Percentiles rank a stretch among this genome's conserved stretches.
Evolutionary conservation across 2,113 vertebrate species (phyloP).

Genomic region (Nothoprocta pentlandii): DNA sequence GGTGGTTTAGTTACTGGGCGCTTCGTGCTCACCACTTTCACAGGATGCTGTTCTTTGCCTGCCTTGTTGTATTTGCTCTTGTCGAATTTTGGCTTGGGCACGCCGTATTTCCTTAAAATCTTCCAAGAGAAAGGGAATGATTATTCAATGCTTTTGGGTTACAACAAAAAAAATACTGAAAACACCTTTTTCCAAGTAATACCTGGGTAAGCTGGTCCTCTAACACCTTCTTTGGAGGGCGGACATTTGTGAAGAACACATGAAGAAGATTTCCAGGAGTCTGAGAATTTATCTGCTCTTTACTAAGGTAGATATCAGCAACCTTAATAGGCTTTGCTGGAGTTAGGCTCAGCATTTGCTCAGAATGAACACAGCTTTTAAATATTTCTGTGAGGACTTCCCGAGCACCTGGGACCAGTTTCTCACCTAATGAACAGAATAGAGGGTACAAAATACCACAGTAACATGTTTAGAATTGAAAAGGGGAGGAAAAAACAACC

Average conservation of each 20-base stretch:
- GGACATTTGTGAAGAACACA: slow-evolving; percentile 93
- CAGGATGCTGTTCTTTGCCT: slow-evolving; percentile 94
- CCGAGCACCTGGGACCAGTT: slow-evolving; percentile 89
- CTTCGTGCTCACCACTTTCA: slow-evolving; percentile 97
- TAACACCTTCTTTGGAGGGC: slow-evolving; percentile 94
- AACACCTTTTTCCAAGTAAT: background rate
- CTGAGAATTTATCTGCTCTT: slow-evolving; percentile 97
- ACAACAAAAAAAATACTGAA: background rate
- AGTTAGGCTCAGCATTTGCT: slow-evolving; percentile 93
- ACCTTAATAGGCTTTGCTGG: slow-evolving; percentile 92
- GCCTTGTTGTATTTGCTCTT: slow-evolving; percentile 96
- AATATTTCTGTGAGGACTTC: slow-evolving; percentile 96
- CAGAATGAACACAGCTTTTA: slow-evolving; percentile 93
- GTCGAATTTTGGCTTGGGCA: slow-evolving; percentile 89
- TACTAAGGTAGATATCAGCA: slow-evolving; percentile 95
- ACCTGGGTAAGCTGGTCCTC: slow-evolving; percentile 98
- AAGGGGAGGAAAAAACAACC: background rate
- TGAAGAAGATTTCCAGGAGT: slow-evolving; percentile 94
- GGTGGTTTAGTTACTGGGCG: slow-evolving; percentile 92
- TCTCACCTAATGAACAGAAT: slow-evolving; percentile 83
- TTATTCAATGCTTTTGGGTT: background rate
- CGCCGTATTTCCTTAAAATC: slow-evolving; percentile 95
- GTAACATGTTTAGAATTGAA: background rate
- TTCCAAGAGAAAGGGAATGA: slow-evolving; percentile 27
- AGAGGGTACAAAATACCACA: rapidly evolving